Evolutionary conservation across 1,140 invertebrate genomes (phyloP).

Genomic region (Pemphigus obesinymphae): DNA sequence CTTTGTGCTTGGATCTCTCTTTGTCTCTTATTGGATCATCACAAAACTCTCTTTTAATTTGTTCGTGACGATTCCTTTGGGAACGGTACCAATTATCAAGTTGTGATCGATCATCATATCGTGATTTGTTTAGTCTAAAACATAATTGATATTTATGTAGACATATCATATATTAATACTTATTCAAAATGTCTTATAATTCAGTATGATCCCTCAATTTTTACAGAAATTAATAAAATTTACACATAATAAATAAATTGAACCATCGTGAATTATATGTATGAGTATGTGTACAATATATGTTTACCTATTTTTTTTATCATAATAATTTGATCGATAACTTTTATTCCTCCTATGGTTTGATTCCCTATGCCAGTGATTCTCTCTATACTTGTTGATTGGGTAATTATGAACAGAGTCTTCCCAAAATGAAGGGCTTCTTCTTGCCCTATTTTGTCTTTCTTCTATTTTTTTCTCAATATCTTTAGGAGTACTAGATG

Average conservation of each 20-base stretch:
- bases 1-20: not conserved
- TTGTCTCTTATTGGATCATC: conserved; percentile 18
- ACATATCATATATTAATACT: too few relatives aligned
- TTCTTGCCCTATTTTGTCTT: not conserved
- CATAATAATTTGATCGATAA: not conserved
- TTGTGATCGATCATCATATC: not conserved
- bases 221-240: not conserved
- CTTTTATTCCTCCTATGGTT: not conserved
- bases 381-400: not conserved
- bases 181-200: too few relatives aligned
- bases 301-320: conserved; percentile 23
- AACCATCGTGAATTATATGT: not conserved
- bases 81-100: not conserved
- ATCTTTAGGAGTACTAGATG: conserved; percentile 29
- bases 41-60: not conserved
- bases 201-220: not conserved
- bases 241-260: not conserved
- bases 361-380: not conserved
- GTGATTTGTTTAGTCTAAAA: not conserved
- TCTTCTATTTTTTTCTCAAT: not conserved
- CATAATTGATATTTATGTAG: not conserved
- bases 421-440: conserved; percentile 21
- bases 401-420: conserved; percentile 5
- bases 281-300: not conserved
- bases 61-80: not conserved